Evolutionary conservation across 2,113 vertebrate genomes (phyloP), one percentile per base, ranked within the genome.

Genomic region (Grus americana): DNA sequence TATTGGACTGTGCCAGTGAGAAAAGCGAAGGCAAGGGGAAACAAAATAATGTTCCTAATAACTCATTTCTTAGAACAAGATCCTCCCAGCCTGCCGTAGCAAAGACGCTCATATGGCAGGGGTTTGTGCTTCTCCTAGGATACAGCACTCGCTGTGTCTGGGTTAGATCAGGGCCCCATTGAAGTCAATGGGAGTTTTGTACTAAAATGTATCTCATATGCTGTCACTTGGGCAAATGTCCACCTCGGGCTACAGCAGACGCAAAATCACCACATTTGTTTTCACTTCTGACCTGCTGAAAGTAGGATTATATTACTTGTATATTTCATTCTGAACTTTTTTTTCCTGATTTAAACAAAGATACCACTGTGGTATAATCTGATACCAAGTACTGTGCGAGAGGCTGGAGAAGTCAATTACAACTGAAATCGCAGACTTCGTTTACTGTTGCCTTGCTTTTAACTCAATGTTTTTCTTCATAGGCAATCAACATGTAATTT

Each of bases 321-420:
- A 55, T 93, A 90, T 91, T 97, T 98, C 90, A 96, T 95, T 94
- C 80, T 95, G 95, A 88, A 94, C 95, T 65, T 86, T 94, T 93
- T 88, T 82, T 65, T 52, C 10, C 30, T 5, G 10, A 79, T 92
- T 96, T 90, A 95, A 93, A 96, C 91, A 95, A 96, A 90, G 92
- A 92, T 93, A 66, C 74, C 29, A 86, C 73, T 94, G 95, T 95
- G 70, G 47, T 90, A 95, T 79, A 85, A 91, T 86, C 63, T 81
- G 79, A 83, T 93, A 80, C 52, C 68, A 81, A 86, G 58, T 54
- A 79, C 52, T 54, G 40, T 24, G 32, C 0, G 1, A 90, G 66
- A 70, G 40, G 46, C 88, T 70, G 55, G 49, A 75, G 78, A 83
- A 93, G 85, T 88, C 74, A 90, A 75, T 96, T 96, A 83, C 61